Evolutionary conservation across 2,113 vertebrate species (phyloP), one percentile per base, ranked within the genome.

Genomic region (Aspiorhynchus laticeps): DNA sequence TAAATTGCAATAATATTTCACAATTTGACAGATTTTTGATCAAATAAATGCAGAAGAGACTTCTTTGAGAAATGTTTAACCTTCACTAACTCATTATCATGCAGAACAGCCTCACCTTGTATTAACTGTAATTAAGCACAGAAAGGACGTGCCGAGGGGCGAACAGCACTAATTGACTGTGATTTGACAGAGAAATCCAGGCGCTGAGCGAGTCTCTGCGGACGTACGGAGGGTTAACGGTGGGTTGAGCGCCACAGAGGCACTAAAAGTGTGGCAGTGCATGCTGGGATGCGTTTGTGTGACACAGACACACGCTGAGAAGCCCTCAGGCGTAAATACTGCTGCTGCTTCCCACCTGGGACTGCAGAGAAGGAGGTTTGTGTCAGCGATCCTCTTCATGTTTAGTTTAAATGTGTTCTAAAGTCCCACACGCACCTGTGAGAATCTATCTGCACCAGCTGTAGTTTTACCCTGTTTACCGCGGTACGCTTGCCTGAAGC

Each of bases 51-150:
- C 63, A 67, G 26, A 14, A 65, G 8, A 63, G 56, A 24, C 21
- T 59, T 1, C 2, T 59, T 59, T 24, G 1, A 6, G 1, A 4
- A 28, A 7, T 31, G 14, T 15, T 28, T 75, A 46, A 46, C 38
- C 73, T 46, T 46, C 12, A 15, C 2, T 1, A 26, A 15, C 21
- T 75, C 11, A 75, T 43, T 26, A 4, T 4, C 21, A 74, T 41
- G 41, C 46, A 78, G 56, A 79, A 36, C n/a, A 78, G 79, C 14
- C 11, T 59, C n/a, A 21, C 53, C 43, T 79, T 24, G 7, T 56
- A 59, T 83, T 73, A 79, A 41, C 51, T 80, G 63, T 84, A 87
- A 84, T 87, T 83, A 86, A 85, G 12, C 83, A 53, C 43, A 80
- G 33, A 41, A 41, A 11, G 19, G 31, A 61, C n/a, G 9, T 7